phyloP scores from a whole-genome alignment of 2,888 invertebrate genomes.

The Troides aeacus region DNA sequence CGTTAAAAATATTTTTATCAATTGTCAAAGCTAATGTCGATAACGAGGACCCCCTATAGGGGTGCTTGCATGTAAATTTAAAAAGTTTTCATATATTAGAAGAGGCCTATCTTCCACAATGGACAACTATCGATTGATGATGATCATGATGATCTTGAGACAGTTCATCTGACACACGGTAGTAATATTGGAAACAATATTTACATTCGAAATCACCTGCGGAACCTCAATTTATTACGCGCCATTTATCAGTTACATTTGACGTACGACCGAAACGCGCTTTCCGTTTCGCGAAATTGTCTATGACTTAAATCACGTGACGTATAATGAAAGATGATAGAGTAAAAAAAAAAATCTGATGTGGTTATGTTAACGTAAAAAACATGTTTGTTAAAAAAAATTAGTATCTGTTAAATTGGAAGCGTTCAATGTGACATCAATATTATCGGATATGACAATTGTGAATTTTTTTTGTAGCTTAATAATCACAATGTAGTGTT shows the following conservation, averaged over 20 bases:
- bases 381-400: not conserved
- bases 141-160: not conserved
- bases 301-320: not conserved
- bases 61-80: too few relatives aligned
- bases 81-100: too few relatives aligned
- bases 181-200: not conserved
- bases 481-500: not conserved
- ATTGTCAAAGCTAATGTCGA: not conserved
- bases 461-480: not conserved
- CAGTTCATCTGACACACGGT: not conserved
- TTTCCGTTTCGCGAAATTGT: not conserved
- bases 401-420: not conserved
- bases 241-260: not conserved
- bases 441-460: conserved; percentile 6
- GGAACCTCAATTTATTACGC: too few relatives aligned
- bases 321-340: not conserved
- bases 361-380: too few relatives aligned
- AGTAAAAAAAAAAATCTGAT: not conserved
- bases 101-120: too few relatives aligned
- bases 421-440: not conserved
- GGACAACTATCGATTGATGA: not conserved
- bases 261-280: not conserved
- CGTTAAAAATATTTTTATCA: not conserved
- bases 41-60: not conserved
- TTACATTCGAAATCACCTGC: not conserved